Evolutionary conservation across 2,888 invertebrate genomes (phyloP), one percentile per base, ranked within the genome.

Genomic region (Oligia fasciuncula): DNA sequence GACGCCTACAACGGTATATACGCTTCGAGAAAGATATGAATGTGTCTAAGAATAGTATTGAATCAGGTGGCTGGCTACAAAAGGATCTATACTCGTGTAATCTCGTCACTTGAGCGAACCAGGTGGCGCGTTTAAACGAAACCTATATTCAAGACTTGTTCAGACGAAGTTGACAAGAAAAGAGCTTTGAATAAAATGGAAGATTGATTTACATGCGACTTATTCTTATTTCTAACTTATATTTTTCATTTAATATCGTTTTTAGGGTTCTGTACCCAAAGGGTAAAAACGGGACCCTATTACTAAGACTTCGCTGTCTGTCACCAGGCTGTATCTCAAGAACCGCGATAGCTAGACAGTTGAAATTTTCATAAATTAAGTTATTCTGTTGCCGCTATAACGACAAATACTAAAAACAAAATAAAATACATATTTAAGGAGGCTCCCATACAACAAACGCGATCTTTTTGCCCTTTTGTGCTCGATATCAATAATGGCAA

Each of bases 81-180:
- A 68, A 77, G 69, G 67, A 74, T 72, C 57, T 76, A 82, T 19
- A 69, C 62, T 29, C 14, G 67, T 65, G 63, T 85, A 85, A 85
- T 85, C 85, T 85, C 54, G 70, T 54, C 75, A 70, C 73, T 77
- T 77, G 73, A 80, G 77, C 13, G 76, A 46, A 8, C 54, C 63
- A 60, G 63, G 63, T 35, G 72, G 71, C 68, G 79, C 71, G 69
- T 23, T 60, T 62, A 23, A 76, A 73, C 17, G 66, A 23, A 73
- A 83, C 63, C 69, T 77, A 72, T 76, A 74, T 76, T 62, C 60
- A 73, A 51, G 46, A 60, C 46, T 62, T 57, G 17, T 68, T 71
- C 49, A 46, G 54, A 62, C 54, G 40, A 73, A 69, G 68, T 29
- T 75, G 62, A 54, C 63, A 35, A 68, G 65, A 71, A 79, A 40